These are phyloP conservation scores for Leptura quadrifasciata DNA, from an alignment of 2,888 invertebrate genomes.

Conservation along the genomic window DNA sequence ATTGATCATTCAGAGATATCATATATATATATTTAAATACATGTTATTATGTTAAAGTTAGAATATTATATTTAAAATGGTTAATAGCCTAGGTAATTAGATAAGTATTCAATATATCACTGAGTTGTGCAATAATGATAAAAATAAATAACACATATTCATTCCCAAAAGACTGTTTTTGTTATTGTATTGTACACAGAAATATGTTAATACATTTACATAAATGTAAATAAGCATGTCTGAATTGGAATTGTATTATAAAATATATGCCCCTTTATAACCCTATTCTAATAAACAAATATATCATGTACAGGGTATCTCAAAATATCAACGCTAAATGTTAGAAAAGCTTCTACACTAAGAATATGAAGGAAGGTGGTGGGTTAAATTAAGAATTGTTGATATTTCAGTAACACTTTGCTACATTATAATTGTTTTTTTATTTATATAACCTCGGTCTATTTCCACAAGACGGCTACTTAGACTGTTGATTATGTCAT, in stretches of 20 bases:
- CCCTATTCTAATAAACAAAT: neutral
- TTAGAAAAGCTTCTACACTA: too few relatives aligned
- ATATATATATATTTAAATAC: conserved; percentile 45
- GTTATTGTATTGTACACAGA: conserved; percentile 61
- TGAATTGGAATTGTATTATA: neutral
- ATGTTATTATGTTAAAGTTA: conserved; percentile 38
- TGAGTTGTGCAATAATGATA: conserved; percentile 47
- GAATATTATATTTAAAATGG: conserved; percentile 22
- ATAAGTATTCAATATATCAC: conserved; percentile 52
- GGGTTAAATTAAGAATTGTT: too few relatives aligned
- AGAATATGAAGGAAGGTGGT: too few relatives aligned
- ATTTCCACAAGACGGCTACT: too few relatives aligned
- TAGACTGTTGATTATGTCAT: too few relatives aligned
- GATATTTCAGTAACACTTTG: too few relatives aligned
- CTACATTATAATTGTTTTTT: too few relatives aligned
- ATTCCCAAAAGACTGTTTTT: conserved; percentile 66
- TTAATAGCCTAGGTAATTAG: conserved; percentile 34
- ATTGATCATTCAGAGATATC: conserved; percentile 27
- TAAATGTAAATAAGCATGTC: neutral
- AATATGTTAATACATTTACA: conserved; percentile 3
- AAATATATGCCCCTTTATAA: neutral
- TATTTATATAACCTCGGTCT: too few relatives aligned
- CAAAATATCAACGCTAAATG: too few relatives aligned
- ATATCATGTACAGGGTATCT: too few relatives aligned
- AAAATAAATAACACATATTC: conserved; percentile 57